These are phyloP conservation scores for Sphaerodactylus townsendi DNA, from an alignment of 2,113 vertebrate genomes.

Conservation along the genomic window DNA sequence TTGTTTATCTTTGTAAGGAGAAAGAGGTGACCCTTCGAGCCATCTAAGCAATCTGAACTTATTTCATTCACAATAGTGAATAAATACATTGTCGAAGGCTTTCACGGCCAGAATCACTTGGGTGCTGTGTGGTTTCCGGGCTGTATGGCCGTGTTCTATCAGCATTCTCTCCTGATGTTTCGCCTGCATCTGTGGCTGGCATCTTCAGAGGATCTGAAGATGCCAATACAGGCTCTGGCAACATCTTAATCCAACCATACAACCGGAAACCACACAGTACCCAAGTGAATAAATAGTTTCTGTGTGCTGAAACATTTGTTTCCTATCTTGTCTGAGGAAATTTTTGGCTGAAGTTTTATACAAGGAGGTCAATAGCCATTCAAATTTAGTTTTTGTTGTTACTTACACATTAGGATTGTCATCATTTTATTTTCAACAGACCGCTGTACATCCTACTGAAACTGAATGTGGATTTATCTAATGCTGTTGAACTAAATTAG, in stretches of 20 bases:
- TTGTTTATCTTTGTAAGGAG: slow-evolving; percentile 71
- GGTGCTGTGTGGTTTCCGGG: too few relatives aligned
- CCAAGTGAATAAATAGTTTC: slow-evolving; percentile 76
- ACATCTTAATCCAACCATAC: too few relatives aligned
- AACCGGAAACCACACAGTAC: too few relatives aligned
- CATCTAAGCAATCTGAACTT: slow-evolving; percentile 79
- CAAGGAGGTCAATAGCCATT: slow-evolving; percentile 64
- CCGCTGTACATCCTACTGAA: slow-evolving; percentile 15
- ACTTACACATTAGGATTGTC: slow-evolving; percentile 55
- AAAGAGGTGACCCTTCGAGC: slow-evolving; percentile 78
- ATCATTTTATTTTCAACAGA: not conserved
- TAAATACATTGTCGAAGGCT: too few relatives aligned
- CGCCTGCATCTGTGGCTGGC: too few relatives aligned
- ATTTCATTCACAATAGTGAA: slow-evolving; percentile 76
- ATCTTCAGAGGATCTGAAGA: too few relatives aligned
- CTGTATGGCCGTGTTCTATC: too few relatives aligned
- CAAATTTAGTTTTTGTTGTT: slow-evolving; percentile 65
- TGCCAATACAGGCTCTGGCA: too few relatives aligned
- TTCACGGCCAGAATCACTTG: too few relatives aligned
- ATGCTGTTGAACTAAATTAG: not conserved
- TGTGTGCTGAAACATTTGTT: slow-evolving; percentile 48
- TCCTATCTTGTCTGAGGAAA: slow-evolving; percentile 68
- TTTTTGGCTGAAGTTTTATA: slow-evolving; percentile 57
- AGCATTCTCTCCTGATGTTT: too few relatives aligned
- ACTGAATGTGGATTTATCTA: not conserved